phyloP scores from a whole-genome alignment of 2,113 vertebrate genomes.

The Uria lomvia region DNA sequence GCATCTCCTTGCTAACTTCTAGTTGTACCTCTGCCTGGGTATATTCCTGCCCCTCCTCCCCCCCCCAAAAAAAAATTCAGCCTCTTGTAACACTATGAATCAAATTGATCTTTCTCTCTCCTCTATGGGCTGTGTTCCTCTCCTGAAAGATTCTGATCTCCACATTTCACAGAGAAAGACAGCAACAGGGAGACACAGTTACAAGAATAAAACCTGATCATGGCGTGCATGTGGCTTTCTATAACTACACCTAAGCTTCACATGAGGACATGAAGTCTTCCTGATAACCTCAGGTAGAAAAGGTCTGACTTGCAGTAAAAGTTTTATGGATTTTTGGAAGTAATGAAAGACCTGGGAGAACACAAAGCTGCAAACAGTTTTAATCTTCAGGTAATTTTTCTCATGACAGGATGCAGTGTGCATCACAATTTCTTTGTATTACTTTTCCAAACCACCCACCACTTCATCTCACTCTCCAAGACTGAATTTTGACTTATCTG shows the following conservation, averaged over 20 bases:
- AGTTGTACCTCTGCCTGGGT: background rate
- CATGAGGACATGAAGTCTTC: background rate
- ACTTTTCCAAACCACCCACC: background rate
- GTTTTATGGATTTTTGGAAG: background rate
- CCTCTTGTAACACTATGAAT: background rate
- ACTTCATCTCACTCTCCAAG: background rate
- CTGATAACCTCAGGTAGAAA: background rate
- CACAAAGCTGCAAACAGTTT: background rate
- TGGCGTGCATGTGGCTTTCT: background rate
- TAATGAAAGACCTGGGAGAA: background rate
- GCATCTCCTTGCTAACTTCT: background rate
- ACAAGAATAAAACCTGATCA: background rate
- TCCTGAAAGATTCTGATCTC: background rate
- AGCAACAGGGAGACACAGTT: background rate
- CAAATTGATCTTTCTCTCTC: background rate
- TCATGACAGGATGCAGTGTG: background rate
- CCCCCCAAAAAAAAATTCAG: background rate
- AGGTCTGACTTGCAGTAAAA: background rate
- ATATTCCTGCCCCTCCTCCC: background rate
- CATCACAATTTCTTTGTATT: background rate
- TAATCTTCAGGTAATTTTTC: background rate
- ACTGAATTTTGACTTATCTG: background rate
- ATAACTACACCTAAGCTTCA: background rate
- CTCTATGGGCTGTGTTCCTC: background rate
- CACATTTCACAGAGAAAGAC: background rate